A percentile compares a stretch with the other conserved stretches of the same genome.
Evolutionary conservation across 35 echinoderm and acorn worm genomes (phyloP).

Genomic region (Heliocidaris erythrogramma): DNA sequence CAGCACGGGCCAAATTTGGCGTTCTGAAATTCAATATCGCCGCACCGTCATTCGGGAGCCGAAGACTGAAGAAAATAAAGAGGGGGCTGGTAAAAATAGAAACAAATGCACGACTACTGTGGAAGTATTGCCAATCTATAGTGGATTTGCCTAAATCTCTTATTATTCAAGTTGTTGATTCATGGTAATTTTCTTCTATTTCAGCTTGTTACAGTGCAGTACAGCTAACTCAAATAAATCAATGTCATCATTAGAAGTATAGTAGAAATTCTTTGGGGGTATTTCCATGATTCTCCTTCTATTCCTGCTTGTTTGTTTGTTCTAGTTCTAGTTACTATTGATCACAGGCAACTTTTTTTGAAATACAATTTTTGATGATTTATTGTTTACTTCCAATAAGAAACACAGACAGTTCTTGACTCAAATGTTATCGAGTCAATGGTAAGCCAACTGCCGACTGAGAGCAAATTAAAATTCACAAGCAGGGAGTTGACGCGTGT

Average conservation of each 20-base stretch:
- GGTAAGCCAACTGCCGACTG: too few species aligned
- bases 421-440: too few species aligned
- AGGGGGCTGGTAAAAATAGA: not conserved
- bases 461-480: too few species aligned
- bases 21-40: not conserved
- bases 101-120: not conserved
- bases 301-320: too few species aligned
- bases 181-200: not conserved
- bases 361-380: too few species aligned
- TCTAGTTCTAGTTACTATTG: too few species aligned
- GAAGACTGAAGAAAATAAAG: not conserved
- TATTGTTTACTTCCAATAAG: too few species aligned
- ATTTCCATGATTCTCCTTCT: too few species aligned
- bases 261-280: not conserved
- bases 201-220: not conserved
- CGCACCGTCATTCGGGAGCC: not conserved
- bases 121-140: not conserved
- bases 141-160: not conserved
- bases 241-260: not conserved
- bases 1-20: not conserved
- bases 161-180: not conserved
- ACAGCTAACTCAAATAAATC: not conserved
- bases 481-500: too few species aligned
- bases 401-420: too few species aligned
- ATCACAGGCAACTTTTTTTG: too few species aligned